Evolutionary conservation across 2,797 vertebrate species (phyloP), one percentile per base, ranked within the genome.

Genomic region (Anas flavirostris): DNA sequence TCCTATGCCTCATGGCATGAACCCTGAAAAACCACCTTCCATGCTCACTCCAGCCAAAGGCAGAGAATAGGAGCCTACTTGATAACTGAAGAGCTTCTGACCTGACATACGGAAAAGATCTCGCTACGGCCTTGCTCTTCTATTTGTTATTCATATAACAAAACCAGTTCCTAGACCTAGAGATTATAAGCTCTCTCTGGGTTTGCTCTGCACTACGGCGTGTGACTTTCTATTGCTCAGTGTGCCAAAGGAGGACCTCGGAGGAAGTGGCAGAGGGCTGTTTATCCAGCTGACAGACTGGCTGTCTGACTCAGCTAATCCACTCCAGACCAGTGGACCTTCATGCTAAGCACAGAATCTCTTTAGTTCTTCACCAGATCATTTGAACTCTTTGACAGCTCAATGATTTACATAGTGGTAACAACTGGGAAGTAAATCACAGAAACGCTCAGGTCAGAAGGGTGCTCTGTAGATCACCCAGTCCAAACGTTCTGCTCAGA

Each of bases 1-100:
- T 12, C 19, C 58, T 43, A n/a, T 3, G 53, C 7, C 33, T 33
- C 3, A 0, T 31, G 41, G 31, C 67, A 64, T 1, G 2, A 77
- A 63, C 9, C 10, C 82, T 66, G 37, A 77, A 68, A 68, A 77
- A 53, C 1, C 37, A 15, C 44, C 19, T 83, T 37, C 48, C 60
- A 7, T 28, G 16, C 33, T 83, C n/a, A 16, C 18, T 74, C n/a
- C 46, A 82, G 60, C 59, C 48, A 68, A 63, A 80, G 43, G 10
- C 33, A 39, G 39, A 76, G 44, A 83, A 23, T 5, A 72, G 39
- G 31, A 70, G 56, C 52, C 11, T 39, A 39, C 25, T 23, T 43
- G 35, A 58, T 18, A 87, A n/a, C 41, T 62, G 37, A 74, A 56
- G 35, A 87, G 29, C 9, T 81, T 76, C 31, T 76, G 48, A 86